Base-by-base conservation (phyloP, 2,888 invertebrate species). In the Lydus trimaculatus region DNA sequence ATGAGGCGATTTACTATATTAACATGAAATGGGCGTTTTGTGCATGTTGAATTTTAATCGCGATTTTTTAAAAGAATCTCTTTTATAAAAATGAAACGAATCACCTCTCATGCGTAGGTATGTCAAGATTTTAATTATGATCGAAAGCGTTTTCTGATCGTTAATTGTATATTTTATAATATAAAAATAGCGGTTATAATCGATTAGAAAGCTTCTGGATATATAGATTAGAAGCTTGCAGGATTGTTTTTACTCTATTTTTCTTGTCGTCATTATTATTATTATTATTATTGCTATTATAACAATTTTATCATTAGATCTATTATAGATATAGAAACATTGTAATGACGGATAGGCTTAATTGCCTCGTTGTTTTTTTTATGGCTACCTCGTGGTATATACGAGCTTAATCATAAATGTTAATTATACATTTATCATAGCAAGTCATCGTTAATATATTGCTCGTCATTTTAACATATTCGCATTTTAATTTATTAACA, bases 1-100 rank as follows among this genome's bases (percentile, higher is more conserved):
- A 66, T 62, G 62, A 62, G 31, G 58, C 58, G 62, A 66, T 66
- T 66, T 62, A 62, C 62, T 48, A 58, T 23, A 66, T 66, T 66
- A 66, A 66, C 66, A 66, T 62, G 66, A 62, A 62, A 66, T 58
- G 62, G 66, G 66, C 61, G 66, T 66, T 20, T 20, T 48, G 48
- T 48, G 48, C 48, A 48, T 48, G 48, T 48, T 48, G 48, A 48
- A 48, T 48, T 48, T 48, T 48, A 48, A 48, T 48, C 20, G 13
- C 20, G 23, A 48, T 8, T 48, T 20, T 20, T 48, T 23, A 2
- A 36, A 36, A 36, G 36, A 13, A 15, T 36, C 15, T 36, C 36
- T 33, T 33, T 33, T 33, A 9, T 33, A 33, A 43, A 43, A 43
- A 43, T 36, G 36, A 43, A 20, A 48, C 48, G 48, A 48, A 48